Conservation (phyloP, 2,797 vertebrate genomes). For the Poeciliopsis infans region DNA sequence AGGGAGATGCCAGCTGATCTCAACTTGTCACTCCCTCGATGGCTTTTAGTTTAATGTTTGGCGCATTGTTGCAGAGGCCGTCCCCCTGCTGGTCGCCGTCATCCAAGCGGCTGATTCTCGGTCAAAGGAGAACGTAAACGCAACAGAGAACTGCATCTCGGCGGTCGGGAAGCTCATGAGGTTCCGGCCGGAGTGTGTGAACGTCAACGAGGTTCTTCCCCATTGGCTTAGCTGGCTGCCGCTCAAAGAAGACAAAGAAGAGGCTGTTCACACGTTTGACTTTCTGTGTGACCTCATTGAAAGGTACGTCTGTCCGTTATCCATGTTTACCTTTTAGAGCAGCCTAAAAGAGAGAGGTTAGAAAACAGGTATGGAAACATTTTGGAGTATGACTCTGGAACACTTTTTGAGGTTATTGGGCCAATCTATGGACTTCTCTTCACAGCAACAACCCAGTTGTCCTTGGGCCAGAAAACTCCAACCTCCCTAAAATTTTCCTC, state of each 20-base stretch:
- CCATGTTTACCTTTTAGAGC: background rate
- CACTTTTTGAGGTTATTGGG: background rate
- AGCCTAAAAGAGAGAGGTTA: background rate
- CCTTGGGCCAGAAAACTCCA: slow-evolving; percentile 94
- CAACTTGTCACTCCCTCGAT: accelerated
- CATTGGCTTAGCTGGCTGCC: slow-evolving; percentile 99
- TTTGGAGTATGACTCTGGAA: background rate
- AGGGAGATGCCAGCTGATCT: background rate
- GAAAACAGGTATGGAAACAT: background rate
- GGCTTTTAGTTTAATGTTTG: background rate
- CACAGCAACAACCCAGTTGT: slow-evolving; percentile 95
- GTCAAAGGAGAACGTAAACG: slow-evolving; percentile 96
- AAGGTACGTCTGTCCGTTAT: slow-evolving; percentile 79
- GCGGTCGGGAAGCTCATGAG: slow-evolving; percentile 97
- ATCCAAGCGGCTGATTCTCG: slow-evolving; percentile 93
- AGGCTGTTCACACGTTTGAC: slow-evolving; percentile 95
- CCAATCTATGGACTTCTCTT: background rate
- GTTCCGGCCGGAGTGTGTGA: slow-evolving; percentile 93
- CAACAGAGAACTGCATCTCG: slow-evolving; percentile 99
- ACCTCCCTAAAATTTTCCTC: slow-evolving; percentile 94
- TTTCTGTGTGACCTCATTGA: slow-evolving; percentile 98
- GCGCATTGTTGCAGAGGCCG: slow-evolving; percentile 84
- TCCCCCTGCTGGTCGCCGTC: slow-evolving; percentile 92
- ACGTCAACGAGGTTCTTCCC: slow-evolving; percentile 92
- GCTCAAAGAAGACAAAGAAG: slow-evolving; percentile 98